Conservation (phyloP, 2,113 vertebrate genomes). For the Dinomys branickii region DNA sequence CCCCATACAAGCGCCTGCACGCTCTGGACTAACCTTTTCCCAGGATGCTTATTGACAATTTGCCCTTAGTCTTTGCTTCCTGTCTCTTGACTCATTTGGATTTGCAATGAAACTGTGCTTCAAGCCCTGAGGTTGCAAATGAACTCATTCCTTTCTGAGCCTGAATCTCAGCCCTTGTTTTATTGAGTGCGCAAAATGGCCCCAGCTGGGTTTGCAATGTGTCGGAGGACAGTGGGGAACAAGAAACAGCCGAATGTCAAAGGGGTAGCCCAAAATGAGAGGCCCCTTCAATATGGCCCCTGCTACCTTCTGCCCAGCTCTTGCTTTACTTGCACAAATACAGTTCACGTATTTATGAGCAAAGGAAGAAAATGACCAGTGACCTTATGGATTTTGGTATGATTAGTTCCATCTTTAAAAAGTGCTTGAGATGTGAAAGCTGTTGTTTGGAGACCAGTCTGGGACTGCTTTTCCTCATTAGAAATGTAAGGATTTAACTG, state of each 20-base stretch:
- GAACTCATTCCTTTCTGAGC: constrained; percentile 48
- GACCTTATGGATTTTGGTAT: background rate
- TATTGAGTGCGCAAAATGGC: background rate
- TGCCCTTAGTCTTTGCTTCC: constrained; percentile 58
- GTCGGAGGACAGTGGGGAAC: background rate
- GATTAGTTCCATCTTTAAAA: background rate
- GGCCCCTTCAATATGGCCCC: background rate
- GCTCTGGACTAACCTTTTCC: constrained; percentile 65
- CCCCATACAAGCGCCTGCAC: background rate
- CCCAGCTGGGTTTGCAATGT: background rate
- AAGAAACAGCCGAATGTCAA: background rate
- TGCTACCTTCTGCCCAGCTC: background rate
- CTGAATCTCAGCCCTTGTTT: constrained; percentile 22
- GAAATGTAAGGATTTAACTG: constrained; percentile 5
- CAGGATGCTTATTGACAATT: constrained; percentile 61
- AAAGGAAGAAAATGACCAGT: background rate
- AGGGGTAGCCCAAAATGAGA: background rate
- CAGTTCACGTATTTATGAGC: background rate
- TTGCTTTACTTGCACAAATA: background rate
- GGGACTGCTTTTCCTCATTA: background rate
- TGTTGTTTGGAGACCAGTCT: background rate
- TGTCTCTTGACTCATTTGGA: constrained; percentile 47
- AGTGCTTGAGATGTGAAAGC: background rate
- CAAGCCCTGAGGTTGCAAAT: constrained; percentile 53
- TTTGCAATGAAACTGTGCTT: constrained; percentile 45